These are phyloP conservation scores for Eupithecia vulgata DNA, from an alignment of 2,888 invertebrate species.

Conservation along the genomic window DNA sequence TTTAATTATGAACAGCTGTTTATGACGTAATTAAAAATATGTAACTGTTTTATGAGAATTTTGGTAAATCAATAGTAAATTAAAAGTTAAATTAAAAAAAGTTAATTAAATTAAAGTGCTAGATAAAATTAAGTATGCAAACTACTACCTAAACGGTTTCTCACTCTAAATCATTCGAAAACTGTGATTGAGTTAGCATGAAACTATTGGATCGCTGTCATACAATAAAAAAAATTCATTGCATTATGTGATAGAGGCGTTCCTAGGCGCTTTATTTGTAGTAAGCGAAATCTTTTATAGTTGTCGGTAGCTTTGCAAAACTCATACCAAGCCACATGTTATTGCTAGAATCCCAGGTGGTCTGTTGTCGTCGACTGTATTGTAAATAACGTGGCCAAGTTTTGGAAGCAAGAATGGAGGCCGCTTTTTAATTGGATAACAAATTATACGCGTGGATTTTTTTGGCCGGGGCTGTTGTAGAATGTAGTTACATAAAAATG, in stretches of 20 bases:
- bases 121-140: too few species aligned
- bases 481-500: too few species aligned
- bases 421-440: conserved; percentile 34
- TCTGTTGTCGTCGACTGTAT: conserved; percentile 50
- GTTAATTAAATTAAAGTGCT: too few species aligned
- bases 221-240: not conserved
- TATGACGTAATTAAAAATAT: not conserved
- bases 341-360: conserved; percentile 65
- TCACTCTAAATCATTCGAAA: too few species aligned
- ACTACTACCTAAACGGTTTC: too few species aligned
- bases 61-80: too few species aligned
- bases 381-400: conserved; percentile 49
- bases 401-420: conserved; percentile 34
- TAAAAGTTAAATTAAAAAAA: too few species aligned
- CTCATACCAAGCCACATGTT: conserved; percentile 22
- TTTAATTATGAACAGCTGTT: not conserved
- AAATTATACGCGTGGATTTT: not conserved
- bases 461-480: too few species aligned
- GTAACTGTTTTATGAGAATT: too few species aligned
- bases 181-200: not conserved
- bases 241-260: not conserved
- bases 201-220: not conserved
- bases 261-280: not conserved
- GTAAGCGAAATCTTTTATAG: not conserved
- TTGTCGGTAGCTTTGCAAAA: not conserved